These are phyloP conservation scores for Ennomos quercinarius DNA, from an alignment of 2,888 invertebrate species.

Conservation along the genomic window DNA sequence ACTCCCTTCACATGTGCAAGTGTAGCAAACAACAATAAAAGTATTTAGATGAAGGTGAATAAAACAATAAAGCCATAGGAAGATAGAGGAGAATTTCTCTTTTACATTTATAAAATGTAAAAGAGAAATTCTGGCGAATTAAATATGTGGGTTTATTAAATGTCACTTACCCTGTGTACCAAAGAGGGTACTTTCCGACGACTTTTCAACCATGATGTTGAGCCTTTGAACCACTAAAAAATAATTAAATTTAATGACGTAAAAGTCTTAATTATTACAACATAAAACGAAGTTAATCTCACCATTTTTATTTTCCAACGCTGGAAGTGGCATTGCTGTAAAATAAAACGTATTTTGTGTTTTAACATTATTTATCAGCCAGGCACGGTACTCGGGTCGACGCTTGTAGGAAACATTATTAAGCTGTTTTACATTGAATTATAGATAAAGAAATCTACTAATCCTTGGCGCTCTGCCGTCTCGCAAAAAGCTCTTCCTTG, in stretches of 20 bases:
- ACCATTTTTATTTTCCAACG: slow-evolving; percentile 78
- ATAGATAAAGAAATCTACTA: slow-evolving; percentile 33
- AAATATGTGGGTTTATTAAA: slow-evolving; percentile 11
- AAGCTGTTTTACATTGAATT: slow-evolving; percentile 33
- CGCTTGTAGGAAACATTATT: slow-evolving; percentile 21
- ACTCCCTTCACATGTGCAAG: background rate
- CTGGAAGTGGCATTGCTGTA: slow-evolving; percentile 74
- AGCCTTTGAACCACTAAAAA: slow-evolving; percentile 74
- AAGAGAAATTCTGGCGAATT: slow-evolving; percentile 18
- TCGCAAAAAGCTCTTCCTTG: slow-evolving; percentile 29
- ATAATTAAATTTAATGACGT: slow-evolving; percentile 30
- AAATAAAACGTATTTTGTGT: slow-evolving; percentile 40
- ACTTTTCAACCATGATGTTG: slow-evolving; percentile 74
- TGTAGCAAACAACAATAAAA: background rate
- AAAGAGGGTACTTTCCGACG: slow-evolving; percentile 77
- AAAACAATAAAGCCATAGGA: background rate
- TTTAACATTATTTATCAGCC: slow-evolving; percentile 27
- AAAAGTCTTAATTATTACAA: slow-evolving; percentile 23
- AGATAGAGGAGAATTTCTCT: too few species aligned
- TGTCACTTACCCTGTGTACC: slow-evolving; percentile 74
- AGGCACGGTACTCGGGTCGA: slow-evolving; percentile 8
- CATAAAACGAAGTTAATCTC: slow-evolving; percentile 36
- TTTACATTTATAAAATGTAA: slow-evolving; percentile 10
- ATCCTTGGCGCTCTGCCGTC: slow-evolving; percentile 26
- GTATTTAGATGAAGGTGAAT: background rate